Evolutionary conservation across 2,888 invertebrate genomes (phyloP).

Genomic region (Drosophila mayaguana): DNA sequence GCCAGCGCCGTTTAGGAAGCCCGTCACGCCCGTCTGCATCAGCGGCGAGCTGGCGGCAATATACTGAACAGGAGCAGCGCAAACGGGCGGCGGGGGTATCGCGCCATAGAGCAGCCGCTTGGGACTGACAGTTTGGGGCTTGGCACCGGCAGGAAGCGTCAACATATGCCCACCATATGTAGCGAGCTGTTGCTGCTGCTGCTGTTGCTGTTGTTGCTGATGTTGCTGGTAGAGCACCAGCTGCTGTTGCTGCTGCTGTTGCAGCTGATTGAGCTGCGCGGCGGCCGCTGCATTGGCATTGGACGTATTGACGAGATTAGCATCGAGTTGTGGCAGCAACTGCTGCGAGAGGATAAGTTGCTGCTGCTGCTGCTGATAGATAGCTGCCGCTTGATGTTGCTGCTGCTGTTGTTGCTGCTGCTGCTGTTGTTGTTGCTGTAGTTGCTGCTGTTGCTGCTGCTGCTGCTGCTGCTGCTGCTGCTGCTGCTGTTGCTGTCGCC

Average conservation of each 20-base stretch:
- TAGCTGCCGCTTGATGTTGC: conserved; percentile 41
- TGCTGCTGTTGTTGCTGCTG: conserved; percentile 37
- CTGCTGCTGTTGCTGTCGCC: conserved; percentile 65
- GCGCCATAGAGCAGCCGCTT: conserved; percentile 77
- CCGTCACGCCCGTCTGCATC: conserved; percentile 55
- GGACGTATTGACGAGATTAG: conserved; percentile 81
- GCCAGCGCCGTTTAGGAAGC: conserved; percentile 76
- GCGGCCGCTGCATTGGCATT: conserved; percentile 81
- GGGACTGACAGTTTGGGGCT: conserved; percentile 76
- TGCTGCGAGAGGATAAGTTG: conserved; percentile 53
- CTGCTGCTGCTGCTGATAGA: conserved; percentile 62
- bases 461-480: conserved; percentile 42
- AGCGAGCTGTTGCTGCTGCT: conserved; percentile 57
- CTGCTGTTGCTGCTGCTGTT: conserved; percentile 72
- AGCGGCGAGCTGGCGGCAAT: conserved; percentile 60
- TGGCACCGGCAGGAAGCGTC: conserved; percentile 68
- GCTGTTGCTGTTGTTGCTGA: conserved; percentile 65
- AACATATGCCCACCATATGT: conserved; percentile 68
- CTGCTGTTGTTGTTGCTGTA: neutral
- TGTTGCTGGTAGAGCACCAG: conserved; percentile 68
- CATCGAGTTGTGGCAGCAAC: conserved; percentile 77
- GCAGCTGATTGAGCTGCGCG: conserved; percentile 76
- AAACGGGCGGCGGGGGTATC: conserved; percentile 45
- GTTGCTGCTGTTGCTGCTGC: conserved; percentile 54
- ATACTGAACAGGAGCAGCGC: conserved; percentile 63